Conservation (phyloP, 2,113 vertebrate genomes). For the Myotis yumanensis region DNA sequence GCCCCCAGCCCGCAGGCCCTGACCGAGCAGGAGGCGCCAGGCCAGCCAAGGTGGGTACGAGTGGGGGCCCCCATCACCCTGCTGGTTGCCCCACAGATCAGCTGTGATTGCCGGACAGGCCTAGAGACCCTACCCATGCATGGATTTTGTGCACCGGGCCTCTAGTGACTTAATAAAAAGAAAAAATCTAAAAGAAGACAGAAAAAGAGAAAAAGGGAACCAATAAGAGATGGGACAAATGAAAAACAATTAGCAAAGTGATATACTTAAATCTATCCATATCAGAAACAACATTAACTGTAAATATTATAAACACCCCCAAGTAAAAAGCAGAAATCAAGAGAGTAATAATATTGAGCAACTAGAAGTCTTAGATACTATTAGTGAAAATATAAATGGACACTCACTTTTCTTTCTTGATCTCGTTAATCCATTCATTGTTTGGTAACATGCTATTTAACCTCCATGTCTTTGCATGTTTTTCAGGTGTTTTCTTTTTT, state of each 20-base stretch:
- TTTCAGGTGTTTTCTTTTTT: too few species aligned
- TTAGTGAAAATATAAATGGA: not conserved
- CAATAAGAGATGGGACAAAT: not conserved
- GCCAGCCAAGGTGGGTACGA: too few species aligned
- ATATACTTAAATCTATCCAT: not conserved
- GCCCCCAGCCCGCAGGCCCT: too few species aligned
- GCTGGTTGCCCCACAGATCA: too few species aligned
- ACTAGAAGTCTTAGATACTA: not conserved
- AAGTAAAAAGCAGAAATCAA: not conserved
- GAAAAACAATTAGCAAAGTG: not conserved
- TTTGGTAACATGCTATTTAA: too few species aligned
- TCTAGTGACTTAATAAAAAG: not conserved
- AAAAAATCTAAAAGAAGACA: not conserved
- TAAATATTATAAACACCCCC: not conserved
- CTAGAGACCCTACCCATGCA: too few species aligned
- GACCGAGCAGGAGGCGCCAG: too few species aligned
- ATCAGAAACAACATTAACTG: not conserved
- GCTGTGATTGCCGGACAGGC: too few species aligned
- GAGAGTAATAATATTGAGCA: not conserved
- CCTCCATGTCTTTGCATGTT: too few species aligned
- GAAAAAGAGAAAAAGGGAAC: not conserved
- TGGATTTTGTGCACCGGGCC: too few species aligned
- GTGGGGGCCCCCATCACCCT: too few species aligned
- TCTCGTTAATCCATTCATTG: too few species aligned
- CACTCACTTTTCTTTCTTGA: not conserved